Evolutionary conservation across 1,140 invertebrate species (phyloP), one percentile per base, ranked within the genome.

Genomic region (Dendrolimus kikuchii): DNA sequence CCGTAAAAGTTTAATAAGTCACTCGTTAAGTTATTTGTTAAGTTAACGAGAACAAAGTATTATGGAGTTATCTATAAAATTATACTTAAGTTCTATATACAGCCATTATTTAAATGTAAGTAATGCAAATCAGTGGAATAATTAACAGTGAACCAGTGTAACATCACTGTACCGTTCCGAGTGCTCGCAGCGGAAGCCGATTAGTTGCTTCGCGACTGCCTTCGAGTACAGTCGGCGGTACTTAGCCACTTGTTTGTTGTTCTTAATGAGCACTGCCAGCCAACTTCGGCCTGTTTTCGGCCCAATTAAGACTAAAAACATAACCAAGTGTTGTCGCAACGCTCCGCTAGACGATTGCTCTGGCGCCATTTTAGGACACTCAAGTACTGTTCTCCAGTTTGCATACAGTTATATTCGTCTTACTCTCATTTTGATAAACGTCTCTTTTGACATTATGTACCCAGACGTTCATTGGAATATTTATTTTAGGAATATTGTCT

Each of bases 181-280:
- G 62, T 55, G 46, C 49, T 59, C 47, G 45, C 7, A 9, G 4
- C 46, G 57, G 58, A 68, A 68, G 62, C 65, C 65, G 60, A 62
- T 62, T 62, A 62, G 51, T 62, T 57, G 40, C 51, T 58, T 53
- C 47, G 10, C 49, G 50, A 48, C 43, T 51, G 38, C 36, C 45
- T 37, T 39, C 9, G 50, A 53, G 39, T 51, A 54, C 46, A 46
- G 51, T 39, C 54, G 61, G 60, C 64, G 62, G 76, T 83, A 80
- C 81, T 83, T 81, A 83, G 71, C 66, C 66, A 67, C 72, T 85
- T 83, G 80, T 85, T 85, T 80, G 81, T 81, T 81, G 78, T 80
- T 77, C 73, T 79, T 86, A 86, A 86, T 81, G 82, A 86, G 78
- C 80, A 71, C 59, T 64, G 74, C 68, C 73, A 78, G 69, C 76